Evolutionary conservation across 2,888 invertebrate species (phyloP).

Genomic region (Acronicta psi): DNA sequence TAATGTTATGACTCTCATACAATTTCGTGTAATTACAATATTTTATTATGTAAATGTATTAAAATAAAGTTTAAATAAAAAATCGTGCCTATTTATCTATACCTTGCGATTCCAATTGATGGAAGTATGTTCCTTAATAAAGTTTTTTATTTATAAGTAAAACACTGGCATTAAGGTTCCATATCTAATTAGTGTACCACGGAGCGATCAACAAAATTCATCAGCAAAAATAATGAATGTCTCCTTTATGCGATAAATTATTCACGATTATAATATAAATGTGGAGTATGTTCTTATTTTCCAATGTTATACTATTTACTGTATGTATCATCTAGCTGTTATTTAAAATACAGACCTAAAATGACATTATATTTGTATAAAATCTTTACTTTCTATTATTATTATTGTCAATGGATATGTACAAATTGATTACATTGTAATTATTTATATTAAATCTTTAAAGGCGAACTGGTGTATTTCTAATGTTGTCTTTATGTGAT

Average conservation of each 20-base stretch:
- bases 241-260: conserved; percentile 48
- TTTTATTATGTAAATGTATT: conserved; percentile 59
- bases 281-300: conserved; percentile 72
- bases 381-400: conserved; percentile 86
- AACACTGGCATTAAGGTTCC: conserved; percentile 82
- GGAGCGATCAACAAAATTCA: conserved; percentile 52
- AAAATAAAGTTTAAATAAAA: conserved; percentile 43
- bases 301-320: conserved; percentile 67
- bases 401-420: conserved; percentile 85
- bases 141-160: conserved; percentile 84
- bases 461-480: conserved; percentile 67
- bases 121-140: conserved; percentile 82
- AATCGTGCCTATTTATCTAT: conserved; percentile 53
- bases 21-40: conserved; percentile 60
- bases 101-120: conserved; percentile 60
- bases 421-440: conserved; percentile 85
- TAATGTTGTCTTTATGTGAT: conserved; percentile 25
- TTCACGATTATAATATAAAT: conserved; percentile 55
- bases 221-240: conserved; percentile 45
- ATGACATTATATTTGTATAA: conserved; percentile 87
- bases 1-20: conserved; percentile 61
- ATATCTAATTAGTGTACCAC: conserved; percentile 62
- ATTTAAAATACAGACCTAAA: conserved; percentile 79
- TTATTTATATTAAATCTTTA: conserved; percentile 87
- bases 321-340: conserved; percentile 67